Evolutionary conservation across 1,140 invertebrate genomes (phyloP).

Genomic region (Drosophila lowei): DNA sequence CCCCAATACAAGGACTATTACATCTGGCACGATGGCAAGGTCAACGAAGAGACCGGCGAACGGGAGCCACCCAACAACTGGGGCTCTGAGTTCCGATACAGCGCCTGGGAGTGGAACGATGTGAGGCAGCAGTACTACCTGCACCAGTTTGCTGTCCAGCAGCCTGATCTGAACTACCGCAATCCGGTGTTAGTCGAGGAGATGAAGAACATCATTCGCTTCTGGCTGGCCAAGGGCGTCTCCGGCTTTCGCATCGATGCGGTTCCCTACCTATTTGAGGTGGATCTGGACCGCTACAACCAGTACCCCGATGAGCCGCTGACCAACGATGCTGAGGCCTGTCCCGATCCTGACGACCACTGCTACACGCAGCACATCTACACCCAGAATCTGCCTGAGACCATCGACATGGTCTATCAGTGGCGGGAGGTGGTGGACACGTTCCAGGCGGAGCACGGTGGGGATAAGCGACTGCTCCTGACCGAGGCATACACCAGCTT

Average conservation of each 20-base stretch:
- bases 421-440: slow-evolving; percentile 86
- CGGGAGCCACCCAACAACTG: slow-evolving; percentile 85
- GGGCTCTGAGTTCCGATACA: slow-evolving; percentile 82
- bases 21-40: slow-evolving; percentile 86
- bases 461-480: slow-evolving; percentile 85
- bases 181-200: slow-evolving; percentile 85
- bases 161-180: slow-evolving; percentile 89
- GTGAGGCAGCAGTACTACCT: slow-evolving; percentile 85
- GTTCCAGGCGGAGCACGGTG: slow-evolving; percentile 83
- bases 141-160: slow-evolving; percentile 86
- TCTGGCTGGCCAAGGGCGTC: slow-evolving; percentile 89
- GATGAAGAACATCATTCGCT: slow-evolving; percentile 87
- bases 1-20: slow-evolving; percentile 88
- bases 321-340: slow-evolving; percentile 65
- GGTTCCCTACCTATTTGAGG: slow-evolving; percentile 85
- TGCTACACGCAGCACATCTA: slow-evolving; percentile 86
- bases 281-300: slow-evolving; percentile 83
- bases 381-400: slow-evolving; percentile 86
- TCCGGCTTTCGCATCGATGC: slow-evolving; percentile 89
- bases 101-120: slow-evolving; percentile 85
- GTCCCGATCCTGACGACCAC: slow-evolving; percentile 84
- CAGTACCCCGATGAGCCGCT: slow-evolving; percentile 86
- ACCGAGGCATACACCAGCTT: slow-evolving; percentile 86
- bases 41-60: slow-evolving; percentile 69
- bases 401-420: slow-evolving; percentile 85